phyloP scores from a whole-genome alignment of 2,113 vertebrate genomes.

The Archocentrus centrarchus region DNA sequence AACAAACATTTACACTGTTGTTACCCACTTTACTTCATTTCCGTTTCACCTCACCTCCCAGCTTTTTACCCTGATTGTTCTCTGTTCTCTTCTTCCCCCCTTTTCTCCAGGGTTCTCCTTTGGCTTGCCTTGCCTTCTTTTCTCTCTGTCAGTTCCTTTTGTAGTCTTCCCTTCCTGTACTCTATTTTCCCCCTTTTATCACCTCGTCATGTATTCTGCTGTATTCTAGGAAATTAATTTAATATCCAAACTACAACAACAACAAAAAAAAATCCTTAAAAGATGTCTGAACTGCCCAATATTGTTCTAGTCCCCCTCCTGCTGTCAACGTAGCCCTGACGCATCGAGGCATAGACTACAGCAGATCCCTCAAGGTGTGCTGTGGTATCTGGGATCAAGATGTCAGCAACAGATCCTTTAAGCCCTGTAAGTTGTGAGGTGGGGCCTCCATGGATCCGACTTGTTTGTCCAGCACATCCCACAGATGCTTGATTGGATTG shows the following conservation, averaged over 20 bases:
- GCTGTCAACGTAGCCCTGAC: no score
- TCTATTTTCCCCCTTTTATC: not conserved
- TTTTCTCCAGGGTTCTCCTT: not conserved
- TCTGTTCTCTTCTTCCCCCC: not conserved
- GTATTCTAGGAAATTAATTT: not conserved
- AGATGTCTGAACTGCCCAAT: not conserved
- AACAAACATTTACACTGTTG: constrained; percentile 37
- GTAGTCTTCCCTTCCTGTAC: not conserved
- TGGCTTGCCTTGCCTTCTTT: not conserved
- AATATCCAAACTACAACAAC: not conserved
- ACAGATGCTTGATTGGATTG: no score
- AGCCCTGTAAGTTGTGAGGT: no score
- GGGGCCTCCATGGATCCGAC: no score
- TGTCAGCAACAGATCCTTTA: no score
- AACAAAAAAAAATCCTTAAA: not conserved
- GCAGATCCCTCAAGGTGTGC: no score
- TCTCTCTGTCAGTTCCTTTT: constrained; percentile 2
- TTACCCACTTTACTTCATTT: not conserved
- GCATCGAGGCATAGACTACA: no score
- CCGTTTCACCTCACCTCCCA: not conserved
- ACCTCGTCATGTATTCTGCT: not conserved
- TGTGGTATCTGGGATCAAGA: no score
- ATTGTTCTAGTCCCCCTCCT: no score
- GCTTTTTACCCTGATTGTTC: not conserved
- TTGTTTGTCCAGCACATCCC: no score